A percentile compares a stretch with the other conserved stretches of the same genome.
Conservation (phyloP, 92 coral and sea anemone species). For the Zoanthus solanderi region DNA sequence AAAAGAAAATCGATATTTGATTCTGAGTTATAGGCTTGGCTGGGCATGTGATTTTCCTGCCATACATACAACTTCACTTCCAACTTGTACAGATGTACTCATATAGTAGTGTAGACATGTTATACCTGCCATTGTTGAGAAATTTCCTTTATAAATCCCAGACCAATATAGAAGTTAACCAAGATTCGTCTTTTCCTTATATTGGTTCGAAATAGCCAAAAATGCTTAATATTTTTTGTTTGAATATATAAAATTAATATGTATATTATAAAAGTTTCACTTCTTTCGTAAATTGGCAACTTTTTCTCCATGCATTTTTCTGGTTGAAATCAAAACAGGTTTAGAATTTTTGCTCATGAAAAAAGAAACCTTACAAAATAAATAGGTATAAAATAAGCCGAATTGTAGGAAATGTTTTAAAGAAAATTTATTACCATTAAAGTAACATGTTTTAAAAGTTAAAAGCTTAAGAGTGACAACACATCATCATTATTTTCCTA, state of each 20-base stretch:
- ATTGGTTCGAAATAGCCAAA: constrained; percentile 32
- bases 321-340: not conserved
- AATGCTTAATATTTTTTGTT: constrained; percentile 26
- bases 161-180: constrained; percentile 35
- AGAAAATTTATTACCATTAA: not conserved
- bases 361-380: not conserved
- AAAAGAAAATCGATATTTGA: constrained; percentile 35
- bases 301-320: not conserved
- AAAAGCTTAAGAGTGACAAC: not conserved
- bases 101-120: not conserved
- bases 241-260: not conserved
- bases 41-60: constrained; percentile 44
- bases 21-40: constrained; percentile 10
- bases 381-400: not conserved
- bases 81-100: not conserved
- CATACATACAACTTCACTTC: not conserved
- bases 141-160: constrained; percentile 15
- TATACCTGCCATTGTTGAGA: not conserved
- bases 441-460: not conserved
- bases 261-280: not conserved
- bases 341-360: not conserved
- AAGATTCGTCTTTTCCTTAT: constrained; percentile 2
- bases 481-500: not conserved
- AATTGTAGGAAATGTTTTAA: not conserved
- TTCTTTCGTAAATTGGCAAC: constrained; percentile 12